Percentiles rank a stretch among this genome's conserved stretches.
phyloP scores from a whole-genome alignment of 2,888 invertebrate species.

The Temnothorax rugatulus region DNA sequence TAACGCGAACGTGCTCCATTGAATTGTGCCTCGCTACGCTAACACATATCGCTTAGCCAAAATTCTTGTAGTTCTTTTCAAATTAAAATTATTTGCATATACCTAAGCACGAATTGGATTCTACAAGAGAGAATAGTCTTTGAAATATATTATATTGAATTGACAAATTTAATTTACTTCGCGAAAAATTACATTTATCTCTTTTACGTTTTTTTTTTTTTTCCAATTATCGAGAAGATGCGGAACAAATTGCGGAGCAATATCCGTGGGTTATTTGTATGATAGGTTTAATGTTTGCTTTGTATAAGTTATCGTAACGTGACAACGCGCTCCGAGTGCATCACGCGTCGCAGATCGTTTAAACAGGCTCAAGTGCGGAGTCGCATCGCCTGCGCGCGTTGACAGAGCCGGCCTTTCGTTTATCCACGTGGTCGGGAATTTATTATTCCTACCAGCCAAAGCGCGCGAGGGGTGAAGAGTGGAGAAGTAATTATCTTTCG shows the following conservation, averaged over 20 bases:
- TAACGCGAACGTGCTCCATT: background rate
- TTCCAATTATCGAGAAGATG: background rate
- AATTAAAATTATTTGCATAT: background rate
- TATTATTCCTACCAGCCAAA: slow-evolving; percentile 70
- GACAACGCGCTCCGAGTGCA: slow-evolving; percentile 38
- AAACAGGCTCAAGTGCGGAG: slow-evolving; percentile 62
- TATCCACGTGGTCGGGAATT: slow-evolving; percentile 75
- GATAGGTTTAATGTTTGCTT: background rate
- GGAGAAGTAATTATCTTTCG: slow-evolving; percentile 69
- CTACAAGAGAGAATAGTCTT: background rate
- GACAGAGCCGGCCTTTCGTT: slow-evolving; percentile 70
- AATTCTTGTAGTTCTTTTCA: background rate
- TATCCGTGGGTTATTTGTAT: background rate
- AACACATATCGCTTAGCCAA: background rate
- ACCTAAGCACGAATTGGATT: background rate
- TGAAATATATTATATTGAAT: background rate
- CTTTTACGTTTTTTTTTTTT: background rate
- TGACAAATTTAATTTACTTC: background rate
- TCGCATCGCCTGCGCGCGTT: slow-evolving; percentile 68
- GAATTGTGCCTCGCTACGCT: background rate
- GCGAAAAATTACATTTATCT: background rate
- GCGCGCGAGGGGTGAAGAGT: background rate
- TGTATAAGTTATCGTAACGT: background rate
- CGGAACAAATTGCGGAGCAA: background rate
- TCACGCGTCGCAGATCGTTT: slow-evolving; percentile 62